Conservation (phyloP, 2,113 vertebrate genomes). For the Edolisoma coerulescens region DNA sequence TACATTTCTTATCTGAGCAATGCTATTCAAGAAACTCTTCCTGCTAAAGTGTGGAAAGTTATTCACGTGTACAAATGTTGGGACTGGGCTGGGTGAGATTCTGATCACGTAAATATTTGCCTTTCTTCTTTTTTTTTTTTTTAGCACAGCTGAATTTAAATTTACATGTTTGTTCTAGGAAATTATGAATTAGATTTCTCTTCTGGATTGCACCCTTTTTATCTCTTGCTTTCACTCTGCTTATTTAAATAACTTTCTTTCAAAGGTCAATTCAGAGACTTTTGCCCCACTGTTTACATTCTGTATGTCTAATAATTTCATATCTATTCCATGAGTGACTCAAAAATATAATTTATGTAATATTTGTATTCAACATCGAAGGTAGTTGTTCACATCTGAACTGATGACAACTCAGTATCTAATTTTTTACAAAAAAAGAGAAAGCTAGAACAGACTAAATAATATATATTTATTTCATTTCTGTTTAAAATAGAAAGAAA, state of each 20-base stretch:
- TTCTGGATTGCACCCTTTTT: neutral
- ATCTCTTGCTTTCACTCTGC: neutral
- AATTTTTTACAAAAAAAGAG: neutral
- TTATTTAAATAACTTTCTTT: constrained; percentile 24
- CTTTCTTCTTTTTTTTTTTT: neutral
- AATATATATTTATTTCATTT: neutral
- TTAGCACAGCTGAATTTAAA: neutral
- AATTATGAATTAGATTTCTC: neutral
- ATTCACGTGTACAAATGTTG: neutral
- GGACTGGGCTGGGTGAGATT: neutral
- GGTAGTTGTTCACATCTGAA: neutral
- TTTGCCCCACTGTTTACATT: constrained; percentile 24
- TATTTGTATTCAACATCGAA: neutral
- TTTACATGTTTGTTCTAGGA: neutral
- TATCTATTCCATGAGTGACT: constrained; percentile 31
- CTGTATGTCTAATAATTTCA: constrained; percentile 30
- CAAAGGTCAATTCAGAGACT: constrained; percentile 30
- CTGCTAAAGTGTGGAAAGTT: neutral
- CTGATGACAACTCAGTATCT: neutral
- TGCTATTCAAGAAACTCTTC: neutral
- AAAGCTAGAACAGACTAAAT: neutral
- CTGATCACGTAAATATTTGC: constrained; percentile 1
- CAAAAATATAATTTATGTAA: constrained; percentile 30
- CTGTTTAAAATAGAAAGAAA: neutral
- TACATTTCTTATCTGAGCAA: too few species aligned